Evolutionary conservation across 2,113 vertebrate genomes (phyloP), one percentile per base, ranked within the genome.

Genomic region (Trogon surrucura): DNA sequence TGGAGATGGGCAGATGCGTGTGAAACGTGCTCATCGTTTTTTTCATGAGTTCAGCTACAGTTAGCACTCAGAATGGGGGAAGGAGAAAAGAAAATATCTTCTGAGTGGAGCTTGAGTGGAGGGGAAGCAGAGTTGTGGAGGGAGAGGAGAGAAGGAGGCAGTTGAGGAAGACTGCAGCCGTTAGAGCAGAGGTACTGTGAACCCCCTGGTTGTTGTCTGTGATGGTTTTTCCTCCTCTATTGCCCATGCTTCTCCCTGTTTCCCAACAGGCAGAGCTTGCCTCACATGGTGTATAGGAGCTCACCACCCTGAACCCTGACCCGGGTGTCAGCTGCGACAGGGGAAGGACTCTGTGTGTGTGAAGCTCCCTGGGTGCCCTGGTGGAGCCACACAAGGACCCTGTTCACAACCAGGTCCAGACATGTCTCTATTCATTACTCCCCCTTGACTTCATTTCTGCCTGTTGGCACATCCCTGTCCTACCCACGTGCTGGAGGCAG

Each of bases 41-140:
- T 78, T 36, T 36, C 29, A 57, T 47, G 4, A 81, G 69, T 84
- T 87, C 86, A 72, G 47, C 14, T n/a, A 67, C 80, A 81, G 79
- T 78, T 54, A 25, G 64, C 5, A 6, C 8, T 0, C 2, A 64
- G 45, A 82, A 56, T 41, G 61, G 54, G 77, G 26, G n/a, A 41
- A 85, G 7, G 60, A 57, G 70, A 26, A 74, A 30, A 16, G 41
- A 54, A 94, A 85, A 41, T 32, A 16, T 16, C 34, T 82, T 82
- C 27, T 58, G 69, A 25, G 3, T 0, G 0, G 38, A 41, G 41
- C 19, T 3, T 61, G 51, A 34, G 19, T 0, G 2, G 4, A 13
- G 22, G 26, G 11, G 32, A 32, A 25, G 11, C 19, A 36, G 65
- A 48, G 25, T 2, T 58, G 53, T n/a, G 16, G 38, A 58, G 27